These are phyloP conservation scores for Thera obeliscata DNA, from an alignment of 2,888 invertebrate species.

Conservation along the genomic window DNA sequence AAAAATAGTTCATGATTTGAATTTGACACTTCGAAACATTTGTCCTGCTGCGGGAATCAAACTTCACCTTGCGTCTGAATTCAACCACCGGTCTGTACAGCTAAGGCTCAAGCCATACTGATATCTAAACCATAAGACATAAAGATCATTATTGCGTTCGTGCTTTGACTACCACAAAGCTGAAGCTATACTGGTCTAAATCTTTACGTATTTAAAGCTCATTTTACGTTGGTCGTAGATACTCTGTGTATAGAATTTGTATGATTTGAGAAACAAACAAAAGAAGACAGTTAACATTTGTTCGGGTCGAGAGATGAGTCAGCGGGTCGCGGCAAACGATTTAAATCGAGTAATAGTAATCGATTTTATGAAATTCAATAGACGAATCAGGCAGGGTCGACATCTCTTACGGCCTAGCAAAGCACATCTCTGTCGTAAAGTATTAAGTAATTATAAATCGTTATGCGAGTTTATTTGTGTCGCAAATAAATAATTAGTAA, in stretches of 20 bases:
- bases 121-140: background rate
- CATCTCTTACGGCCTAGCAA: background rate
- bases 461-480: too few relatives aligned
- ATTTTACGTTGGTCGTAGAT: background rate
- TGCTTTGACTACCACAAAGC: background rate
- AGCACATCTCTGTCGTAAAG: too few relatives aligned
- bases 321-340: conserved; percentile 61
- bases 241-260: conserved; percentile 7
- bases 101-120: background rate
- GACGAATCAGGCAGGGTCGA: background rate
- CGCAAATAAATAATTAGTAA: too few relatives aligned
- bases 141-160: background rate
- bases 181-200: background rate
- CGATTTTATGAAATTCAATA: background rate
- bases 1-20: background rate
- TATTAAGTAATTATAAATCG: too few relatives aligned
- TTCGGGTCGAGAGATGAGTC: conserved; percentile 72
- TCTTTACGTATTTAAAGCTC: background rate
- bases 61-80: background rate
- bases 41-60: background rate
- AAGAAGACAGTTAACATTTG: conserved; percentile 82
- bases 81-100: background rate
- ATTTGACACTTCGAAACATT: background rate
- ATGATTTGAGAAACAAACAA: conserved; percentile 80
- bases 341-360: conserved; percentile 32